Conservation (phyloP, 2,888 invertebrate species). For the Eucriotettix oculatus region DNA sequence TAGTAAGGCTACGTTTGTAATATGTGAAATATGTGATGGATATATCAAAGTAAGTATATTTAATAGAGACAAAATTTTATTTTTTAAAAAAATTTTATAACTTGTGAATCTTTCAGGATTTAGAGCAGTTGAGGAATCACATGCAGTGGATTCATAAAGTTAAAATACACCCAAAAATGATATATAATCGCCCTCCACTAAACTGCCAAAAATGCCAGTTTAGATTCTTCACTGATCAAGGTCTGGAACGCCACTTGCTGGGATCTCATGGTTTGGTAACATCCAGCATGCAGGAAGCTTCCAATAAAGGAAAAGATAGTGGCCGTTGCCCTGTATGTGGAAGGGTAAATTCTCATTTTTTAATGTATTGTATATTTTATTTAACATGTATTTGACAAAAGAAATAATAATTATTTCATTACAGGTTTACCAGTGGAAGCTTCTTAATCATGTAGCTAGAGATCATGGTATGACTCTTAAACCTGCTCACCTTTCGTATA, state of each 20-base stretch:
- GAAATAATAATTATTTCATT: conserved; percentile 15
- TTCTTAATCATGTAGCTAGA: conserved; percentile 78
- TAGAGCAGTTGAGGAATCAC: conserved; percentile 84
- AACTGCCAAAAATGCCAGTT: conserved; percentile 94
- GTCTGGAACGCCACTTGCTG: conserved; percentile 83
- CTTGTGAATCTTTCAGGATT: conserved; percentile 35
- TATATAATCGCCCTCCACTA: conserved; percentile 81
- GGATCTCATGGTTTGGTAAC: conserved; percentile 91
- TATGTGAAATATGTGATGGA: conserved; percentile 94
- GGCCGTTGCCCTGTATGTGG: conserved; percentile 91
- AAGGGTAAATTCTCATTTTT: conserved; percentile 39
- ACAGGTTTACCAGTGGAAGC: conserved; percentile 85
- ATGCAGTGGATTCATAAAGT: conserved; percentile 98
- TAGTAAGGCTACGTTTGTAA: conserved; percentile 70
- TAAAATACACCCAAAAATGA: conserved; percentile 92
- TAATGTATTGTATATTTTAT: background rate
- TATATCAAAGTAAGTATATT: conserved; percentile 54
- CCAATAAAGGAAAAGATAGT: conserved; percentile 85
- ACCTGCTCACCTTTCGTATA: conserved; percentile 85
- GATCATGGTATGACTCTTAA: conserved; percentile 85
- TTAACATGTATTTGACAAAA: background rate
- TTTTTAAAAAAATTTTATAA: background rate
- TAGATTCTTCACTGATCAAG: conserved; percentile 88
- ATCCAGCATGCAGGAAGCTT: conserved; percentile 89
- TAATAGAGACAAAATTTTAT: background rate